Percentiles rank a stretch among this genome's conserved stretches.
Conservation (phyloP, 1,140 invertebrate genomes). For the Drosophila kurseongensis region DNA sequence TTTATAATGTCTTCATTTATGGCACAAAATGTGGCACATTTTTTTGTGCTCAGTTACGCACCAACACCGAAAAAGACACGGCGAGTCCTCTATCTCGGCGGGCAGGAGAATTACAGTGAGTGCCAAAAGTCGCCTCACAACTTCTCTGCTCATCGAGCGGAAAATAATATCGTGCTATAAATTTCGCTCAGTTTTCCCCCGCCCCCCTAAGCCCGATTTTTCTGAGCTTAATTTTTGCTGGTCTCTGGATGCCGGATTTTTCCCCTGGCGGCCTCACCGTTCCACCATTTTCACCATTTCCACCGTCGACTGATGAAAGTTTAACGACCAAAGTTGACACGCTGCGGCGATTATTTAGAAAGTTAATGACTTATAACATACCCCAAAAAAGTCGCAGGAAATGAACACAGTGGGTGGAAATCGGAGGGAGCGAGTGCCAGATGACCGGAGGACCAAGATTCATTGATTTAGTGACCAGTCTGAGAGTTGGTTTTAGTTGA, state of each 20-base stretch:
- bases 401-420: constrained; percentile 32
- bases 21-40: constrained; percentile 72
- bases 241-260: constrained; percentile 35
- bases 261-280: constrained; percentile 40
- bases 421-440: background rate
- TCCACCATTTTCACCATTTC: constrained; percentile 6
- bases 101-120: constrained; percentile 22
- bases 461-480: constrained; percentile 51
- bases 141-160: constrained; percentile 81
- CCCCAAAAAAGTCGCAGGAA: constrained; percentile 48
- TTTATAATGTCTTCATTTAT: constrained; percentile 82
- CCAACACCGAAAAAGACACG: constrained; percentile 72
- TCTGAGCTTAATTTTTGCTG: constrained; percentile 43
- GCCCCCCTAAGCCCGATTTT: background rate
- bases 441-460: constrained; percentile 29
- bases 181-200: constrained; percentile 72
- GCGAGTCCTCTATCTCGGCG: constrained; percentile 24
- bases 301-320: constrained; percentile 72
- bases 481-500: constrained; percentile 50
- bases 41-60: constrained; percentile 80
- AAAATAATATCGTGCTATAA: constrained; percentile 83
- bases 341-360: constrained; percentile 82
- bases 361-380: constrained; percentile 83
- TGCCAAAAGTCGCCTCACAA: constrained; percentile 81
- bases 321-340: constrained; percentile 83